Evolutionary conservation across 2,797 vertebrate genomes (phyloP).

Genomic region (Protosalanx chinensis): DNA sequence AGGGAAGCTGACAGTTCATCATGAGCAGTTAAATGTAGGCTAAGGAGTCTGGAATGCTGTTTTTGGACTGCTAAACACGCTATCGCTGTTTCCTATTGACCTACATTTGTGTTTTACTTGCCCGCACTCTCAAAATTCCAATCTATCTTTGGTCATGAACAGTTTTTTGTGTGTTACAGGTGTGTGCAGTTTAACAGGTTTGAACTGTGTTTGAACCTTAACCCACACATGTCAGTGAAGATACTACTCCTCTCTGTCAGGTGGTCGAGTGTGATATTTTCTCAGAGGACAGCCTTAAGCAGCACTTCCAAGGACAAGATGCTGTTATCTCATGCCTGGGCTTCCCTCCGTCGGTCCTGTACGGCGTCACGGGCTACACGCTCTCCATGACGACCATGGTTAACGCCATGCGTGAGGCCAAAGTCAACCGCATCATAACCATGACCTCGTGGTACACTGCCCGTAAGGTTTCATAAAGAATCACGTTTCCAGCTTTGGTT

Average conservation of each 20-base stretch:
- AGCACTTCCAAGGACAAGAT: constrained; percentile 75
- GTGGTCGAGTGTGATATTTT: constrained; percentile 77
- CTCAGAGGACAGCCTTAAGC: constrained; percentile 65
- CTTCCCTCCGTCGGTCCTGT: constrained; percentile 66
- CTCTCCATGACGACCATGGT: constrained; percentile 65
- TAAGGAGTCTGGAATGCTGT: neutral
- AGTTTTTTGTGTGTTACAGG: neutral
- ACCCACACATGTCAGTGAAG: neutral
- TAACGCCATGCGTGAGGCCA: constrained; percentile 66
- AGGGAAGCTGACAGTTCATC: constrained; percentile 66
- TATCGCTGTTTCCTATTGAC: too few species aligned
- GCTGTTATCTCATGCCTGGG: constrained; percentile 79
- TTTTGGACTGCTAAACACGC: neutral
- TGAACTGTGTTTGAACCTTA: neutral
- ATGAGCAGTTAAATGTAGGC: constrained; percentile 77
- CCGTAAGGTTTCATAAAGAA: constrained; percentile 45
- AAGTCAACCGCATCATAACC: constrained; percentile 69
- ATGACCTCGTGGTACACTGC: constrained; percentile 84
- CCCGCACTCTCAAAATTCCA: too few species aligned
- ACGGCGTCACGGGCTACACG: constrained; percentile 72
- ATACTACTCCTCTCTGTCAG: constrained; percentile 48
- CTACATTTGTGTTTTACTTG: neutral
- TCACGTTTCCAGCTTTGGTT: neutral
- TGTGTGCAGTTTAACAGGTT: too few species aligned
- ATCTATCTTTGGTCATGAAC: neutral